These are phyloP conservation scores for Melolontha melolontha DNA, from an alignment of 2,888 invertebrate species.

Conservation along the genomic window DNA sequence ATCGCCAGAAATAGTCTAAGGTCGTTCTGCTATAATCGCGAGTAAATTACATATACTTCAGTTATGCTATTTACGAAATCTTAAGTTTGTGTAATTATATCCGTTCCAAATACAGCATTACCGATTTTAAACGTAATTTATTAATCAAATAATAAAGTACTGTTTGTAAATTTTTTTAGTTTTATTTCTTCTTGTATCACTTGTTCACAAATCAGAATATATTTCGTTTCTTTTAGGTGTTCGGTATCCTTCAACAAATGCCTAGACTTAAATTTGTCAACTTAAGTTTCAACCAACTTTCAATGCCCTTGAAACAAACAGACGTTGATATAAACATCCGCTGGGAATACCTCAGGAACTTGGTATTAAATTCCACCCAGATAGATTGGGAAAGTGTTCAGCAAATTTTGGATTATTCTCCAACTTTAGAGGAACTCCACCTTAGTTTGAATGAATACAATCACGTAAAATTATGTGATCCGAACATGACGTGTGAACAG, in stretches of 20 bases:
- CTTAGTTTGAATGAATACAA: conserved; percentile 91
- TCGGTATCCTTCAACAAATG: conserved; percentile 87
- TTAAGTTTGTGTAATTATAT: background rate
- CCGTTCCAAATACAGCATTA: background rate
- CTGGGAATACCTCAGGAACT: conserved; percentile 76
- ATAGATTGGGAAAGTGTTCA: conserved; percentile 88
- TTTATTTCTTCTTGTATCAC: no score
- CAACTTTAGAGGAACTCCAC: conserved; percentile 90
- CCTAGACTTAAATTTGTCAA: conserved; percentile 92
- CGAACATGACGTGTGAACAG: conserved; percentile 49
- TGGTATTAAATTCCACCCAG: conserved; percentile 89
- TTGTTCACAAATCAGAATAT: background rate
- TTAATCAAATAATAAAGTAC: no score
- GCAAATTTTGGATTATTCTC: conserved; percentile 79
- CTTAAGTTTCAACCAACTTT: conserved; percentile 88
- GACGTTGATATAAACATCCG: conserved; percentile 58
- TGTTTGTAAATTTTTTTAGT: no score
- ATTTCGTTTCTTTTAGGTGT: conserved; percentile 70
- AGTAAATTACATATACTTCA: conserved; percentile 13
- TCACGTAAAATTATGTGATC: conserved; percentile 75
- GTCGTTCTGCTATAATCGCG: conserved; percentile 32
- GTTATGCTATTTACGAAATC: conserved; percentile 16
- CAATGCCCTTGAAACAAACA: conserved; percentile 73
- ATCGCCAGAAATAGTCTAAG: conserved; percentile 25
- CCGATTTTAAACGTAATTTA: no score